These are phyloP conservation scores for Steatocranus sp. DNA, from an alignment of 2,797 vertebrate genomes.

Conservation along the genomic window DNA sequence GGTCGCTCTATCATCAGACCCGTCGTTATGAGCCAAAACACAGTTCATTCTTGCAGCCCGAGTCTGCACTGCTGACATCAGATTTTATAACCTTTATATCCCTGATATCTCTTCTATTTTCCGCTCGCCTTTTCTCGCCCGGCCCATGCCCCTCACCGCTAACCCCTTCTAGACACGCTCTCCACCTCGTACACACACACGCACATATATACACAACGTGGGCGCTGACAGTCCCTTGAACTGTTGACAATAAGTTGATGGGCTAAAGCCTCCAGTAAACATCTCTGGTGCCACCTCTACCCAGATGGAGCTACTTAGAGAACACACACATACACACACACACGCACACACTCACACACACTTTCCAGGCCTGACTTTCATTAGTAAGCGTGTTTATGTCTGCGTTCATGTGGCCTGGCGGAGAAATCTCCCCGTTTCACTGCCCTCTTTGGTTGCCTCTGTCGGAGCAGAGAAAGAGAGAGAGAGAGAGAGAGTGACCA, in stretches of 20 bases:
- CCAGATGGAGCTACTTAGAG: constrained; percentile 76
- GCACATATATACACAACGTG: constrained; percentile 41
- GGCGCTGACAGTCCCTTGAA: constrained; percentile 77
- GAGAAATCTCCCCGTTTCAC: constrained; percentile 63
- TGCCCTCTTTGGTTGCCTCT: constrained; percentile 59
- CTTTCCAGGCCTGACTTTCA: constrained; percentile 75
- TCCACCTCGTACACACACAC: neutral
- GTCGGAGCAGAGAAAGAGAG: constrained; percentile 39
- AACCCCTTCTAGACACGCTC: constrained; percentile 43
- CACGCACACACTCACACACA: constrained; percentile 16
- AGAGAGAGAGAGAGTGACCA: constrained; percentile 41
- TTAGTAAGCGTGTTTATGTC: constrained; percentile 81
- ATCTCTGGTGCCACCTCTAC: constrained; percentile 78
- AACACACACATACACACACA: constrained; percentile 26
- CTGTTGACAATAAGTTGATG: constrained; percentile 81
- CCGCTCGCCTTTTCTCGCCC: constrained; percentile 5
- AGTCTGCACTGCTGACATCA: neutral
- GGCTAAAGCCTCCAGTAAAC: constrained; percentile 80
- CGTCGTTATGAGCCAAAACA: neutral
- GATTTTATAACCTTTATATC: constrained; percentile 3
- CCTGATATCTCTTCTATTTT: constrained; percentile 18
- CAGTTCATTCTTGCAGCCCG: neutral
- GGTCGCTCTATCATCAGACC: neutral
- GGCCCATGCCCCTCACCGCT: constrained; percentile 19
- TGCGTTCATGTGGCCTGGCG: constrained; percentile 77